phyloP scores from a whole-genome alignment of 2,113 vertebrate genomes.

The Balaeniceps rex region DNA sequence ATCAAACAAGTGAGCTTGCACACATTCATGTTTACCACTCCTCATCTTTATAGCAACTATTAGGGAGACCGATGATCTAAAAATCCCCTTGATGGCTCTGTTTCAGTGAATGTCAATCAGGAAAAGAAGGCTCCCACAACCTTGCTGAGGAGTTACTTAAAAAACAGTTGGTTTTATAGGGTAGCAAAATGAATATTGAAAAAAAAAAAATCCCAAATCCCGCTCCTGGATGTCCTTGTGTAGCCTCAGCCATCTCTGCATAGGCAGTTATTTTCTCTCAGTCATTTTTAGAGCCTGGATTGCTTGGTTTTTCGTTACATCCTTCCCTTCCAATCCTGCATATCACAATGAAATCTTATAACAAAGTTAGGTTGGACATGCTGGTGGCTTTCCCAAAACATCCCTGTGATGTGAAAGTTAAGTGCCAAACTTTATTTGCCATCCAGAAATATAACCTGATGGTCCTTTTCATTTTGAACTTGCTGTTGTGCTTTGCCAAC shows the following conservation, averaged over 20 bases:
- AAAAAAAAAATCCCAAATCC: background rate
- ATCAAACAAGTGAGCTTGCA: background rate
- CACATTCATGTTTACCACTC: background rate
- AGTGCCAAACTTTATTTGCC: background rate
- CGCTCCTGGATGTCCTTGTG: background rate
- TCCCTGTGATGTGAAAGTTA: background rate
- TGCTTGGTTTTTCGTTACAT: background rate
- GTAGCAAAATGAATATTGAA: background rate
- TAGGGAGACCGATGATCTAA: background rate
- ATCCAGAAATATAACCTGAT: background rate
- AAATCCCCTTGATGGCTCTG: background rate
- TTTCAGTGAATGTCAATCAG: background rate
- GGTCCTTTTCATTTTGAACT: background rate
- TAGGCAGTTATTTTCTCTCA: background rate
- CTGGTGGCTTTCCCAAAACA: background rate
- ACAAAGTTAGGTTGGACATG: background rate
- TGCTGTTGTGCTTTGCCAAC: background rate
- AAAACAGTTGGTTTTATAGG: background rate
- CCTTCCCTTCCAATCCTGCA: background rate
- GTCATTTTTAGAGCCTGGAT: background rate
- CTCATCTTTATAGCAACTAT: fast-evolving
- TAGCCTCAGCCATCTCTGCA: background rate
- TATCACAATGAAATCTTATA: background rate
- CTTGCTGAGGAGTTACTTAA: background rate
- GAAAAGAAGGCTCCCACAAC: background rate